Base-by-base conservation (phyloP, 2,888 invertebrate genomes). In the Mamestra brassicae region DNA sequence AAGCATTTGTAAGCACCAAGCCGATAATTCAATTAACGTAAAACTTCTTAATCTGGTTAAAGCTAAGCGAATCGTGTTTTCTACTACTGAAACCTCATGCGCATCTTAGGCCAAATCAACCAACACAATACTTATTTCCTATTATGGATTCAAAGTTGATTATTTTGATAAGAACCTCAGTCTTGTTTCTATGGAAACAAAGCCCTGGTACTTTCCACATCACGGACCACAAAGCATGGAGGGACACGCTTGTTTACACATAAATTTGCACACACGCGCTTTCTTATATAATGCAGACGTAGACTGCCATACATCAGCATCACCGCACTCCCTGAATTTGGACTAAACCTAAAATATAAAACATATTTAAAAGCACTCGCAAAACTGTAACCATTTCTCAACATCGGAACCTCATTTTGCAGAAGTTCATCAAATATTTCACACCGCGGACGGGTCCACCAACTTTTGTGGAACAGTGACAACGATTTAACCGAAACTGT, bases 401-500 rank as follows among this genome's bases (percentile, higher is more conserved):
- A 57, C 52, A 54, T 55, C 3, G 13, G 4, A 13, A 68, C 47
- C 70, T 76, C 68, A 80, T 75, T 76, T 52, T 26, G 45, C 38
- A 63, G 50, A 60, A 76, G 64, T 83, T 79, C 61, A 80, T 85
- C 80, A 85, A 86, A 84, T 83, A 86, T 76, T 80, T 85, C 68
- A 76, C 81, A 73, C 64, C 50, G 66, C 47, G 55, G 42, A 42
- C 26, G 26, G 76, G n/a, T 54, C 11, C 0, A 42, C 38, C 70
- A 85, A 82, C 47, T 84, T 77, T 86, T 52, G 47, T 57, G 11
- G 52, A 66, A 72, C 62, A 73, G 72, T 67, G 75, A 80, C 80
- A 85, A 78, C 73, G 81, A 80, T 86, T 85, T 71, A 69, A 78
- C 81, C 74, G 70, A 76, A 85, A 83, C 82, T 85, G 85, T 83